phyloP scores from a whole-genome alignment of 2,113 vertebrate species.

The Callionymus lyra region DNA sequence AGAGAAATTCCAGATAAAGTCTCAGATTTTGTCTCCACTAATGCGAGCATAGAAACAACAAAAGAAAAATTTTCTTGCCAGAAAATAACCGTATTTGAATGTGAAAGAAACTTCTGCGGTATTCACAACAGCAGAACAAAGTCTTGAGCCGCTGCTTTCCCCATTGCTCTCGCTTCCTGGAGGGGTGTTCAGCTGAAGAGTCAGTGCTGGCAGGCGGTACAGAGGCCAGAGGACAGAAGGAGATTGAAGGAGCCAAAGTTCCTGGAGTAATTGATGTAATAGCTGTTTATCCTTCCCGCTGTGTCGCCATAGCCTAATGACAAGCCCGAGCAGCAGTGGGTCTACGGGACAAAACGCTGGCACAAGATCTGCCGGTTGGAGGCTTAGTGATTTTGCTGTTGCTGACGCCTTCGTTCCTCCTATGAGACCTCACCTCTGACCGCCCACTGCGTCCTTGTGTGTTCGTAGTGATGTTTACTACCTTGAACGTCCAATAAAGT shows the following conservation, averaged over 20 bases:
- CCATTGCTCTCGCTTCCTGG: constrained; percentile 8
- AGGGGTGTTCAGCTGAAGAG: constrained; percentile 15
- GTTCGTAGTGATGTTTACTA: constrained; percentile 12
- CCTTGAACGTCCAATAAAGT: too few species aligned
- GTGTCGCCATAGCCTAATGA: constrained; percentile 70
- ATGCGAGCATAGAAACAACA: too few species aligned
- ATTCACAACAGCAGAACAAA: too few species aligned
- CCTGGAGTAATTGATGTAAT: constrained; percentile 75
- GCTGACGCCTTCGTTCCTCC: constrained; percentile 40
- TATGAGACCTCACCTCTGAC: constrained; percentile 22
- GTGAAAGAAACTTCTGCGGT: too few species aligned
- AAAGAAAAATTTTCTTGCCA: too few species aligned
- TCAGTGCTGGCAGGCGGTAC: constrained; percentile 21
- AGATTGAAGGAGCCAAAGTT: constrained; percentile 50
- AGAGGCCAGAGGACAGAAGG: constrained; percentile 39
- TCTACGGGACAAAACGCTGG: constrained; percentile 71
- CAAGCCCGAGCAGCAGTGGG: constrained; percentile 70
- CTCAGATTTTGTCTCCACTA: too few species aligned
- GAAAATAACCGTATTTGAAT: too few species aligned
- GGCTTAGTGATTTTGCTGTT: constrained; percentile 67
- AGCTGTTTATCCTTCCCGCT: constrained; percentile 74
- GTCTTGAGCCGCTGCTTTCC: constrained; percentile 2
- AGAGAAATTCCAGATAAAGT: too few species aligned
- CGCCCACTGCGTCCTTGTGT: constrained; percentile 1
- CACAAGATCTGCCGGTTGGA: constrained; percentile 68